Conservation (phyloP, 2,113 vertebrate species). For the Aphyosemion australe region DNA sequence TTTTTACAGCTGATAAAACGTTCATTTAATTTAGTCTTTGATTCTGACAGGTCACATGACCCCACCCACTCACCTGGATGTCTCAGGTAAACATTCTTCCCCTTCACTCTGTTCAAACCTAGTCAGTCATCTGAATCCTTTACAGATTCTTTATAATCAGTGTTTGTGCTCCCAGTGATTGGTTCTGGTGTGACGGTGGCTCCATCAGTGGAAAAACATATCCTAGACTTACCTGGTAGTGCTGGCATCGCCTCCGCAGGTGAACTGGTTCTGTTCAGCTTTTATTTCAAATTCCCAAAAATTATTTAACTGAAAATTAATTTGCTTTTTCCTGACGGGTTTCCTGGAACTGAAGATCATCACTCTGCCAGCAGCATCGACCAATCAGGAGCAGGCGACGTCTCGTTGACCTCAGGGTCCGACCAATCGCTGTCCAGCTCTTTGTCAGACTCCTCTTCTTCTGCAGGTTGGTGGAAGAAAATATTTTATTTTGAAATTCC, state of each 20-base stretch:
- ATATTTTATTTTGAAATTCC: not conserved
- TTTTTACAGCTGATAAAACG: not conserved
- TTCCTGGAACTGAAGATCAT: constrained; percentile 27
- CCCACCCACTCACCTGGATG: constrained; percentile 27
- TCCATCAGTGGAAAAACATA: constrained; percentile 8
- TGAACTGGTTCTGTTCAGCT: not conserved
- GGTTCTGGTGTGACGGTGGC: constrained; percentile 47
- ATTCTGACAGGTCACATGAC: constrained; percentile 36
- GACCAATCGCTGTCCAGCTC: constrained; percentile 29
- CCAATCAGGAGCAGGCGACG: constrained; percentile 30
- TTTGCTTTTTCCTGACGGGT: not conserved
- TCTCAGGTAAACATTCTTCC: constrained; percentile 28
- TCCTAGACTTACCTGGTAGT: constrained; percentile 62
- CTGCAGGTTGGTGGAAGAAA: constrained; percentile 28
- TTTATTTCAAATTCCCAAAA: not conserved
- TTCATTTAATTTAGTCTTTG: constrained; percentile 1
- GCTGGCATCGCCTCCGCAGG: constrained; percentile 3
- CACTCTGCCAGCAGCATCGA: constrained; percentile 12
- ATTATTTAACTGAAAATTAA: no score
- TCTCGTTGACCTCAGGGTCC: constrained; percentile 21
- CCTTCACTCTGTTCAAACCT: not conserved
- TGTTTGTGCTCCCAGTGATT: constrained; percentile 30
- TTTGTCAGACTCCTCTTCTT: constrained; percentile 24
- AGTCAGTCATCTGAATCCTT: not conserved
- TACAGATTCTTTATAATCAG: not conserved